phyloP scores from a whole-genome alignment of 2,113 vertebrate species.

The Phaethornis superciliosus region DNA sequence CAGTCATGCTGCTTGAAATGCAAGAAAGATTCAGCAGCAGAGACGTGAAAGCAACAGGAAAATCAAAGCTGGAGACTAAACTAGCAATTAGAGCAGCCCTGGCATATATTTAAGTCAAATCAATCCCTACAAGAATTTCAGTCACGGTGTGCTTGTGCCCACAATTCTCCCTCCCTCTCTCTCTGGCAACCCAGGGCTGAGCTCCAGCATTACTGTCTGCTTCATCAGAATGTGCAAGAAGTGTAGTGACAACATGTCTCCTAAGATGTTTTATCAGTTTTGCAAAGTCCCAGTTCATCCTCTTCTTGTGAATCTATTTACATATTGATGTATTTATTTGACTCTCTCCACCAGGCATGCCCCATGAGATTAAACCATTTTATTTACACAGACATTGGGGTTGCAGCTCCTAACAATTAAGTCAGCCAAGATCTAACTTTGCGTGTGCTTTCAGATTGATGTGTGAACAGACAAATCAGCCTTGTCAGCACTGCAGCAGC shows the following conservation, averaged over 20 bases:
- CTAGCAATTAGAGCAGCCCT: constrained; percentile 57
- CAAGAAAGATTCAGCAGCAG: constrained; percentile 8
- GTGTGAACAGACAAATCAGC: neutral
- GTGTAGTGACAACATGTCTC: constrained; percentile 22
- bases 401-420: constrained; percentile 29
- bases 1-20: constrained; percentile 14
- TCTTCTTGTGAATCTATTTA: constrained; percentile 62
- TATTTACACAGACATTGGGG: constrained; percentile 65
- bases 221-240: constrained; percentile 41
- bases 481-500: neutral
- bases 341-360: constrained; percentile 20
- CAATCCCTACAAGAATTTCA: constrained; percentile 56
- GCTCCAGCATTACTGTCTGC: constrained; percentile 18
- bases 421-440: constrained; percentile 25
- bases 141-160: neutral
- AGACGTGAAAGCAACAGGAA: constrained; percentile 19
- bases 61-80: constrained; percentile 62
- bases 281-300: constrained; percentile 52
- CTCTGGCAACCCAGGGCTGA: neutral
- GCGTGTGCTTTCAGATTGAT: constrained; percentile 26
- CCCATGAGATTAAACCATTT: constrained; percentile 58
- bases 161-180: constrained; percentile 7
- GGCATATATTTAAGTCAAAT: constrained; percentile 71
- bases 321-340: constrained; percentile 70
- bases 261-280: constrained; percentile 64